These are phyloP conservation scores for Nasonia longicornis DNA, from an alignment of 1,140 invertebrate genomes.

Conservation along the genomic window DNA sequence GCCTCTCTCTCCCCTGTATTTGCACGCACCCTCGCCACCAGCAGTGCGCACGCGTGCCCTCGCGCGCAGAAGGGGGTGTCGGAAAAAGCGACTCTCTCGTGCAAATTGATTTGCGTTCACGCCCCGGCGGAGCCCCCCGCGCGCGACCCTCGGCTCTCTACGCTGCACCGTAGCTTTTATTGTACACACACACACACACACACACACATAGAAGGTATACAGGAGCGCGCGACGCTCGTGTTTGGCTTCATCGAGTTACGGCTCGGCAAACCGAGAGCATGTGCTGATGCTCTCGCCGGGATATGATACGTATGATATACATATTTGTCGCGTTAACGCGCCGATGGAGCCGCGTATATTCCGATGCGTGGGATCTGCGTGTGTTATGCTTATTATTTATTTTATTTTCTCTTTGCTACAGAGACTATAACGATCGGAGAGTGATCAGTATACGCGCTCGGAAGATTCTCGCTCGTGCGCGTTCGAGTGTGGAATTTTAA, in stretches of 20 bases:
- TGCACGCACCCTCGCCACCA: slow-evolving; percentile 26
- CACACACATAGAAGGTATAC: slow-evolving; percentile 14
- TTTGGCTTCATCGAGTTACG: slow-evolving; percentile 66
- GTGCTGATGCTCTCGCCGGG: slow-evolving; percentile 53
- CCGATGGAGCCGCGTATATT: background rate
- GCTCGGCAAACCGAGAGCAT: slow-evolving; percentile 61
- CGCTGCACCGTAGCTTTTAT: background rate
- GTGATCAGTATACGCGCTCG: slow-evolving; percentile 23
- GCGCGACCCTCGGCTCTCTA: slow-evolving; percentile 33
- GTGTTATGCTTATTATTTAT: no score
- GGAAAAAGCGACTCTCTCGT: slow-evolving; percentile 51
- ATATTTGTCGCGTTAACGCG: slow-evolving; percentile 32
- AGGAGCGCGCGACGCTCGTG: slow-evolving; percentile 54
- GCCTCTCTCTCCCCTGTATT: slow-evolving; percentile 5
- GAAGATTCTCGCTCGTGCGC: background rate
- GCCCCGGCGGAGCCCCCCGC: slow-evolving; percentile 58
- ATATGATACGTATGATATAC: slow-evolving; percentile 37
- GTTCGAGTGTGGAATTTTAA: slow-evolving; percentile 25
- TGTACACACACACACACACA: slow-evolving; percentile 57
- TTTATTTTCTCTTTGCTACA: no score
- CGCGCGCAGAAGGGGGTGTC: slow-evolving; percentile 7
- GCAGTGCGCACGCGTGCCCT: slow-evolving; percentile 40
- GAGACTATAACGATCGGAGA: background rate
- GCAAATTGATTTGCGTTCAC: slow-evolving; percentile 71
- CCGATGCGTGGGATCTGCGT: no score